phyloP scores from a whole-genome alignment of 2,113 vertebrate genomes.

The Poeciliopsis prolifica region DNA sequence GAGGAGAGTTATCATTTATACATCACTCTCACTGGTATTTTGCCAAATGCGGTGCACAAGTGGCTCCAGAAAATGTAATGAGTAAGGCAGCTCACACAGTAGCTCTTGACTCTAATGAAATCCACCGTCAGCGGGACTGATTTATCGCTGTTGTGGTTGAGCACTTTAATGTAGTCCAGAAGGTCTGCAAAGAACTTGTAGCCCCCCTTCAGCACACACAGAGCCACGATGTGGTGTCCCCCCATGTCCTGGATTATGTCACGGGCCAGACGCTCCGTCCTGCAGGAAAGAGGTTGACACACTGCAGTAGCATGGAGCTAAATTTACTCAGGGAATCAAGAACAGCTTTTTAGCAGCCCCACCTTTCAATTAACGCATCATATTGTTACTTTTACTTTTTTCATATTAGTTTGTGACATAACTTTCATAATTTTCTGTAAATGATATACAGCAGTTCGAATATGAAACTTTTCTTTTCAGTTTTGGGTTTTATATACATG shows the following conservation, averaged over 20 bases:
- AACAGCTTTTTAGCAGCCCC: neutral
- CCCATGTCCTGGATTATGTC: constrained; percentile 87
- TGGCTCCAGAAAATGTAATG: constrained; percentile 23
- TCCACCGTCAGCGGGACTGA: constrained; percentile 87
- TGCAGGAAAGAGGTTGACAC: constrained; percentile 44
- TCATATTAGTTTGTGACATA: no score
- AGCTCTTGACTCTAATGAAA: constrained; percentile 88
- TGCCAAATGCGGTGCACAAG: constrained; percentile 11
- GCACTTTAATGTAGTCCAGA: constrained; percentile 85
- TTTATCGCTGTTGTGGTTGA: constrained; percentile 86
- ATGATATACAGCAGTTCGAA: no score
- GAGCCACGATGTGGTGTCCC: constrained; percentile 84
- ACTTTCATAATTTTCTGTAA: no score
- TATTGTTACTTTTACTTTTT: no score
- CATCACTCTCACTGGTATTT: constrained; percentile 5
- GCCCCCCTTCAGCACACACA: constrained; percentile 89
- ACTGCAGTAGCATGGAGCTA: neutral
- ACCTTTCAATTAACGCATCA: no score
- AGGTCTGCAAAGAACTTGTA: constrained; percentile 91
- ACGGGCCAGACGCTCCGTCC: constrained; percentile 86
- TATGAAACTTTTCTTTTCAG: no score
- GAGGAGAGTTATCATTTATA: neutral
- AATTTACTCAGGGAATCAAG: neutral
- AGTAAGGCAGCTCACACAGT: constrained; percentile 77
- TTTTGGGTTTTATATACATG: no score